Percentiles rank a stretch among this genome's conserved stretches.
These are phyloP conservation scores for Octopus sinensis DNA, from an alignment of 1,140 invertebrate genomes.

Conservation along the genomic window DNA sequence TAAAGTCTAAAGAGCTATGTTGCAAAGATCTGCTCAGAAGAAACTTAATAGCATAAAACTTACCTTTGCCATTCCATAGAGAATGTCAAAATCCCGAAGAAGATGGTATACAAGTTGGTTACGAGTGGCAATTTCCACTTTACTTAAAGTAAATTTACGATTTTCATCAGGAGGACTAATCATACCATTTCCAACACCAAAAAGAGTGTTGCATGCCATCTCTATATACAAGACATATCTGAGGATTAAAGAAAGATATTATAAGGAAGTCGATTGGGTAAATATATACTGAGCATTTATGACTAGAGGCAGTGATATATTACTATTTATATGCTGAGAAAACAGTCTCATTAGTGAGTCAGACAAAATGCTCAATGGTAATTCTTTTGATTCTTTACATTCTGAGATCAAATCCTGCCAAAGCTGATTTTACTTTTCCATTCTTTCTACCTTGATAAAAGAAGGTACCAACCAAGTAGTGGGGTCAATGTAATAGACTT, in stretches of 20 bases:
- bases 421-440: too few species aligned
- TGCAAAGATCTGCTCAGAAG: too few species aligned
- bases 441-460: too few species aligned
- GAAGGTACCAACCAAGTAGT: too few species aligned
- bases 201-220: constrained; percentile 61
- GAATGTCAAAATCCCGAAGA: constrained; percentile 57
- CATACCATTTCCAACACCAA: constrained; percentile 57
- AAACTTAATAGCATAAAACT: not conserved
- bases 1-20: too few species aligned
- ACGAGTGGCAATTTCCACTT: constrained; percentile 58
- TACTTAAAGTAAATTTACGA: constrained; percentile 52
- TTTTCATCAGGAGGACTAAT: constrained; percentile 57
- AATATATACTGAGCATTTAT: not conserved
- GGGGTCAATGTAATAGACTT: too few species aligned
- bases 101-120: constrained; percentile 58
- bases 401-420: too few species aligned
- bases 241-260: constrained; percentile 16
- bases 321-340: not conserved
- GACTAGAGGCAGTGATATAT: constrained; percentile 15
- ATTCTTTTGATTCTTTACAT: too few species aligned
- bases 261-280: too few species aligned
- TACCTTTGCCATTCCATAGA: constrained; percentile 57
- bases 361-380: too few species aligned
- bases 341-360: too few species aligned
- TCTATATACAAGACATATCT: constrained; percentile 57